A percentile compares a stretch with the other conserved stretches of the same genome.
phyloP scores from a whole-genome alignment of 2,888 invertebrate species.

The Helleia helle region DNA sequence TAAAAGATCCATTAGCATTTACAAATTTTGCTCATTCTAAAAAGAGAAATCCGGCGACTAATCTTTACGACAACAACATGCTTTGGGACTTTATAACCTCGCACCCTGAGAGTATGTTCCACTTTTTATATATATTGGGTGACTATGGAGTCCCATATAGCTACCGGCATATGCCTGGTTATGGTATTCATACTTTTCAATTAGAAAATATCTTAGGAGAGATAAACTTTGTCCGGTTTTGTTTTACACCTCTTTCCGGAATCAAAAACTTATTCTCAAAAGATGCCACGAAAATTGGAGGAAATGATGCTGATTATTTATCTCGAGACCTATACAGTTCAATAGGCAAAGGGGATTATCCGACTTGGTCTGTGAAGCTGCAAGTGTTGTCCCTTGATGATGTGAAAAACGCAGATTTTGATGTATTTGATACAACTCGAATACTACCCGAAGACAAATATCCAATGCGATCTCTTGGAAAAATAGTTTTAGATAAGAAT shows the following conservation, averaged over 20 bases:
- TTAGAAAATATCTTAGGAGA: slow-evolving; percentile 81
- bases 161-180: slow-evolving; percentile 90
- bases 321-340: slow-evolving; percentile 90
- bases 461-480: slow-evolving; percentile 87
- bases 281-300: slow-evolving; percentile 74
- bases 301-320: slow-evolving; percentile 88
- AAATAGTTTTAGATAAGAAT: slow-evolving; percentile 85
- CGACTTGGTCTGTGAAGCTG: slow-evolving; percentile 84
- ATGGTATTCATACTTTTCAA: slow-evolving; percentile 91
- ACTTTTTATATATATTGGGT: slow-evolving; percentile 82
- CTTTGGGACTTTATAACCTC: slow-evolving; percentile 67
- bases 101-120: slow-evolving; percentile 79
- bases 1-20: slow-evolving; percentile 89
- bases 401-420: slow-evolving; percentile 82
- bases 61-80: slow-evolving; percentile 36
- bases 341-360: slow-evolving; percentile 80
- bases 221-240: slow-evolving; percentile 87
- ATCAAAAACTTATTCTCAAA: slow-evolving; percentile 80
- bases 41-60: slow-evolving; percentile 71
- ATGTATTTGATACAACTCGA: slow-evolving; percentile 94
- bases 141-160: slow-evolving; percentile 93
- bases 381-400: slow-evolving; percentile 89
- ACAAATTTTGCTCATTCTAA: slow-evolving; percentile 67
- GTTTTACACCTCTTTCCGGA: slow-evolving; percentile 89
- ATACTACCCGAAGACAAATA: slow-evolving; percentile 82